A percentile compares a stretch with the other conserved stretches of the same genome.
These are phyloP conservation scores for Ectemnius lituratus DNA, from an alignment of 2,888 invertebrate species.

Conservation along the genomic window DNA sequence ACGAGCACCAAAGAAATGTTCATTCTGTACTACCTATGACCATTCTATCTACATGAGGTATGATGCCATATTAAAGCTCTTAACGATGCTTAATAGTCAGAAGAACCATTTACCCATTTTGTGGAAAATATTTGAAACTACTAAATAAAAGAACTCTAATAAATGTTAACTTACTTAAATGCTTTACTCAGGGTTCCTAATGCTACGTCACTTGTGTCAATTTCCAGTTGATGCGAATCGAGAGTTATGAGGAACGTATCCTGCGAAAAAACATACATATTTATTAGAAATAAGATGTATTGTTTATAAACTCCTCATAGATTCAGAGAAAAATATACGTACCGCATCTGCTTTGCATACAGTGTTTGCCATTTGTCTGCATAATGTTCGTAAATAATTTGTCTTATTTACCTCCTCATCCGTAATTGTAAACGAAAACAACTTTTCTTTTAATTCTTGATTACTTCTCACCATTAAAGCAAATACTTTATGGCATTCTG, in stretches of 20 bases:
- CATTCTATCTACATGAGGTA: too few species aligned
- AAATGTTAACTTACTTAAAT: slow-evolving; percentile 82
- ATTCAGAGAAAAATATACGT: slow-evolving; percentile 75
- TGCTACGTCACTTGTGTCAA: slow-evolving; percentile 92
- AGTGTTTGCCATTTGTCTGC: slow-evolving; percentile 94
- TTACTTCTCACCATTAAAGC: slow-evolving; percentile 93
- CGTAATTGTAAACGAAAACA: slow-evolving; percentile 91
- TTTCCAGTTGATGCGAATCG: slow-evolving; percentile 90
- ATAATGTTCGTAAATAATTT: slow-evolving; percentile 89
- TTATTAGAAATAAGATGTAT: slow-evolving; percentile 8
- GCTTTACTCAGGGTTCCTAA: slow-evolving; percentile 94
- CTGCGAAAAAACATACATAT: slow-evolving; percentile 76
- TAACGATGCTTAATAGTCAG: too few species aligned
- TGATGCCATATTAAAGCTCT: too few species aligned
- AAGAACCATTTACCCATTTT: too few species aligned
- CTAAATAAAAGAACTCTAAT: too few species aligned
- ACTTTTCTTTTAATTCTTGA: slow-evolving; percentile 90
- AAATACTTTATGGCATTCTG: slow-evolving; percentile 94
- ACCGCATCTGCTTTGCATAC: slow-evolving; percentile 96
- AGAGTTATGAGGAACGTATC: slow-evolving; percentile 89
- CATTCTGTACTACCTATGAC: too few species aligned
- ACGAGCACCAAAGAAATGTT: too few species aligned
- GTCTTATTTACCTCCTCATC: slow-evolving; percentile 91
- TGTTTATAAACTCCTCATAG: neutral
- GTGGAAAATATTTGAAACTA: slow-evolving; percentile 2